These are phyloP conservation scores for Drosophila melanocephala DNA, from an alignment of 2,888 invertebrate genomes.

Conservation along the genomic window DNA sequence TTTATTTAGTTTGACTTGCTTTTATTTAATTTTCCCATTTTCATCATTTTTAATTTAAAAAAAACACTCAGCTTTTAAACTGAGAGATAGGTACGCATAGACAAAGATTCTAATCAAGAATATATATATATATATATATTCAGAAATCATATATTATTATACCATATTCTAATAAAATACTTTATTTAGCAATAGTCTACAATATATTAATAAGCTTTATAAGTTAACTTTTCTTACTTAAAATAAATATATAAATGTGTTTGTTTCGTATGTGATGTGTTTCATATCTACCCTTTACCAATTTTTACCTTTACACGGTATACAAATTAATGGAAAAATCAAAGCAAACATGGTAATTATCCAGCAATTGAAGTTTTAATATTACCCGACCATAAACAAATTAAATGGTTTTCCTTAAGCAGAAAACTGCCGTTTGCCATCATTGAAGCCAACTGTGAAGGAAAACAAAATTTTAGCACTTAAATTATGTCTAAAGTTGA, in stretches of 20 bases:
- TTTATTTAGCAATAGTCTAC: background rate
- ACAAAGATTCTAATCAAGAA: no score
- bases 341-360: slow-evolving; percentile 30
- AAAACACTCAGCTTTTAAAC: no score
- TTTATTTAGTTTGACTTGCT: no score
- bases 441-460: slow-evolving; percentile 8
- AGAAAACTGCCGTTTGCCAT: slow-evolving; percentile 4
- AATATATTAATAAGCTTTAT: background rate
- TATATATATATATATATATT: no score
- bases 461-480: slow-evolving; percentile 9
- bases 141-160: background rate
- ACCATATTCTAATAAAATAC: background rate
- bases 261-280: background rate
- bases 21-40: no score
- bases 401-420: slow-evolving; percentile 35
- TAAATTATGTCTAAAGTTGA: background rate
- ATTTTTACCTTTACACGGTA: slow-evolving; percentile 1
- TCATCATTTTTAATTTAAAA: no score
- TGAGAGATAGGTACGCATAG: no score
- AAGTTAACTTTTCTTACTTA: background rate
- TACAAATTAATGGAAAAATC: slow-evolving; percentile 10
- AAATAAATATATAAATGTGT: background rate
- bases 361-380: slow-evolving; percentile 52
- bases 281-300: background rate
- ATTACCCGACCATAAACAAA: slow-evolving; percentile 42